Conservation (phyloP, 2,888 invertebrate genomes). For the Panopea generosa region DNA sequence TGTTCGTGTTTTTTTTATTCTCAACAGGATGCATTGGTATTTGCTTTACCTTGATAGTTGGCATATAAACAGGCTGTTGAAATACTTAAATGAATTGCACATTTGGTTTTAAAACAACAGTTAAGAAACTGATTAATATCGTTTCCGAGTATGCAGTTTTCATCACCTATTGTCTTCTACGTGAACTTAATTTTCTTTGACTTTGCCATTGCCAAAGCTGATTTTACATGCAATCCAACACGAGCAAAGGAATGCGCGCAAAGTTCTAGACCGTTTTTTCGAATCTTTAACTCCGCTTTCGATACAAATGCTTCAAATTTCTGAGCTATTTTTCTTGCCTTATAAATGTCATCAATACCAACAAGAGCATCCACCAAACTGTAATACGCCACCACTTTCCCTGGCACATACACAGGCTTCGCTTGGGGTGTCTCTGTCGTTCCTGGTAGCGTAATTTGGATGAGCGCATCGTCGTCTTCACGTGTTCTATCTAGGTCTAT, state of each 20-base stretch:
- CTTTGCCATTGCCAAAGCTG: neutral
- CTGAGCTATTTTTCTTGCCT: constrained; percentile 25
- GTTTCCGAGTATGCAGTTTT: too few species aligned
- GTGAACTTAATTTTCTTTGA: too few species aligned
- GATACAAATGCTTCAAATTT: constrained; percentile 4
- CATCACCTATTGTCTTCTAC: too few species aligned
- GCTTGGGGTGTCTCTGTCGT: neutral
- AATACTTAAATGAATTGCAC: too few species aligned
- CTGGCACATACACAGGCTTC: constrained; percentile 12
- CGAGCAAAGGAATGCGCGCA: constrained; percentile 6
- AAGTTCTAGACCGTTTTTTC: neutral
- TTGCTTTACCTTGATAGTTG: too few species aligned
- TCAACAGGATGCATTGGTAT: too few species aligned
- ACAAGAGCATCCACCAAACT: neutral
- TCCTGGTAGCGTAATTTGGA: constrained; percentile 36
- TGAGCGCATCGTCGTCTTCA: constrained; percentile 46
- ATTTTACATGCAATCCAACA: constrained; percentile 10
- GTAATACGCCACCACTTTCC: constrained; percentile 31
- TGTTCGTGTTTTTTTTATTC: too few species aligned
- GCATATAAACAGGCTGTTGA: too few species aligned
- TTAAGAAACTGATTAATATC: too few species aligned
- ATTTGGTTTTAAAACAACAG: too few species aligned
- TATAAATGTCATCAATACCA: constrained; percentile 24
- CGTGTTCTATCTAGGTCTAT: constrained; percentile 20
- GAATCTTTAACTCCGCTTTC: neutral